Conservation (phyloP, 2,113 vertebrate genomes). For the Paraplagusia blochii region DNA sequence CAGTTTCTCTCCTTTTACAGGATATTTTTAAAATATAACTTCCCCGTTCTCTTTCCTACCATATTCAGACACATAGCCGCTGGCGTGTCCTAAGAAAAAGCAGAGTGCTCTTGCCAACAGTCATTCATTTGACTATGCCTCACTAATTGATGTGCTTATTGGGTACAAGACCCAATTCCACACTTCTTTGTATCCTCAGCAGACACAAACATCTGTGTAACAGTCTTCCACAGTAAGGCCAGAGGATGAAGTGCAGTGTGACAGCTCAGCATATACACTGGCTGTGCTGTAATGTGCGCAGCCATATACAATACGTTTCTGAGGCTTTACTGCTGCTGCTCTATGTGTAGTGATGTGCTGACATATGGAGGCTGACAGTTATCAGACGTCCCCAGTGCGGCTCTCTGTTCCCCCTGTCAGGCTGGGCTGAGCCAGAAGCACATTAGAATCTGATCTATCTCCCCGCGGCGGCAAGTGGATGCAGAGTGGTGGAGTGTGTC, state of each 20-base stretch:
- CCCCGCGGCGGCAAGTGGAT: slow-evolving; percentile 52
- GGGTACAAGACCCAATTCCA: slow-evolving; percentile 47
- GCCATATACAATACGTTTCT: slow-evolving; percentile 28
- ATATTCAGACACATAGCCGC: slow-evolving; percentile 2
- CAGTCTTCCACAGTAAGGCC: slow-evolving; percentile 46
- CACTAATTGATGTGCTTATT: slow-evolving; percentile 60
- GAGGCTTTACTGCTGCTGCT: slow-evolving; percentile 14
- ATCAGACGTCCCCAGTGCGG: slow-evolving; percentile 61
- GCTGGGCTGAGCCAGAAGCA: slow-evolving; percentile 55
- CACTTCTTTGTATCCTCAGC: slow-evolving; percentile 29
- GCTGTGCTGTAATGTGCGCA: slow-evolving; percentile 21
- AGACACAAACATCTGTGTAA: slow-evolving; percentile 25
- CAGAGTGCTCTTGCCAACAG: slow-evolving; percentile 25
- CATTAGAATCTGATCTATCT: slow-evolving; percentile 66
- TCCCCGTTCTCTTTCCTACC: slow-evolving; percentile 17
- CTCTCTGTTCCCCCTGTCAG: slow-evolving; percentile 62
- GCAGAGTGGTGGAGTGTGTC: slow-evolving; percentile 62
- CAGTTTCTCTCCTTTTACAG: slow-evolving; percentile 29
- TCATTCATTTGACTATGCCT: slow-evolving; percentile 40
- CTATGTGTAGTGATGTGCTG: slow-evolving; percentile 46
- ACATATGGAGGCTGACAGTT: slow-evolving; percentile 67
- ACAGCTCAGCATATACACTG: slow-evolving; percentile 51
- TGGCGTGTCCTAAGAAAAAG: slow-evolving; percentile 6
- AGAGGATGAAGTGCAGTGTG: slow-evolving; percentile 22
- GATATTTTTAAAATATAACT: background rate